phyloP scores from a whole-genome alignment of 2,888 invertebrate species.

The Nematopogon swammerdamellus region DNA sequence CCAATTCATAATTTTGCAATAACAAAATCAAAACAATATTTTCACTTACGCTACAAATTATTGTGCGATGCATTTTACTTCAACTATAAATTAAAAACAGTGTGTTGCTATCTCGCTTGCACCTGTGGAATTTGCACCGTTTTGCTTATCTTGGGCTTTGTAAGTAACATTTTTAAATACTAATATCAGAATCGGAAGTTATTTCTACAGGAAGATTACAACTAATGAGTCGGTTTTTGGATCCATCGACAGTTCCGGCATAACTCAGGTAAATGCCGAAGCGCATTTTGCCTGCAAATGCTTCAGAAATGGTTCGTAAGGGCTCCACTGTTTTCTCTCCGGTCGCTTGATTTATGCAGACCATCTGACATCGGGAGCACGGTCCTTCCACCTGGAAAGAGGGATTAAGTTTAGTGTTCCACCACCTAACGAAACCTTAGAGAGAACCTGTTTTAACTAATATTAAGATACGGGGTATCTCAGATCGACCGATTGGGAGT shows the following conservation, averaged over 20 bases:
- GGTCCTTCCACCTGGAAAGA: constrained; percentile 65
- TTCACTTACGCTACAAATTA: too few species aligned
- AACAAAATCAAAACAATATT: too few species aligned
- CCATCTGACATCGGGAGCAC: constrained; percentile 93
- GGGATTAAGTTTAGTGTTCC: constrained; percentile 1
- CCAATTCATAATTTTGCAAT: too few species aligned
- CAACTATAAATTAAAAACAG: too few species aligned
- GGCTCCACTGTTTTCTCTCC: constrained; percentile 79
- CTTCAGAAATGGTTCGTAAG: constrained; percentile 68
- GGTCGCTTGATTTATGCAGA: constrained; percentile 87
- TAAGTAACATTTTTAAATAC: neutral
- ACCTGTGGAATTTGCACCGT: too few species aligned
- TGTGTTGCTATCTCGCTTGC: too few species aligned
- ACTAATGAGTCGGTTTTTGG: constrained; percentile 22
- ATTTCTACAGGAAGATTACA: constrained; percentile 23
- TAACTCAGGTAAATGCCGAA: constrained; percentile 78
- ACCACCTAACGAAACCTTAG: too few species aligned
- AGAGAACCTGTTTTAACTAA: too few species aligned
- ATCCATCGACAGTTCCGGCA: constrained; percentile 28
- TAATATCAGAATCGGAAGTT: constrained; percentile 9
- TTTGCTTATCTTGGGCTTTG: too few species aligned
- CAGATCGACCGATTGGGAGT: too few species aligned
- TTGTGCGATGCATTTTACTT: too few species aligned
- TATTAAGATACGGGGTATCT: too few species aligned
- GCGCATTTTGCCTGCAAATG: constrained; percentile 70